Evolutionary conservation across 2,797 vertebrate species (phyloP).

Genomic region (Esox masquinongy): DNA sequence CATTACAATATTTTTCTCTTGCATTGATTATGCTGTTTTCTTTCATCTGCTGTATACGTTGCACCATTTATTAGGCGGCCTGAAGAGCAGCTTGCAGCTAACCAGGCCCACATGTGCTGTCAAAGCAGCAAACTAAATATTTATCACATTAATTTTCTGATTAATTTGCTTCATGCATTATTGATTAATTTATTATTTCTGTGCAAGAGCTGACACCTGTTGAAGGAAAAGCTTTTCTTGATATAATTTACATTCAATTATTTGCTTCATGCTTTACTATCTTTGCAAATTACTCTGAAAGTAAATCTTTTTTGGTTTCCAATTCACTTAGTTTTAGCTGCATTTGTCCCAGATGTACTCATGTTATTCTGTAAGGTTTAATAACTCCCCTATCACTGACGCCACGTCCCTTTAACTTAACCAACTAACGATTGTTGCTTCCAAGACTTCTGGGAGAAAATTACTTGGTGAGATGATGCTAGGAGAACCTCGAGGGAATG

Average conservation of each 20-base stretch:
- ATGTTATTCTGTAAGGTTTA: background rate
- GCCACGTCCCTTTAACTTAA: background rate
- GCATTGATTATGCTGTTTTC: background rate
- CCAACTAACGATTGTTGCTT: background rate
- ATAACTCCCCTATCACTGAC: background rate
- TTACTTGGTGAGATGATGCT: too few species aligned
- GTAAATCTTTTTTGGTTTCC: conserved; percentile 26
- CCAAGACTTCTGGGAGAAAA: too few species aligned
- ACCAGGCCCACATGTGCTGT: background rate
- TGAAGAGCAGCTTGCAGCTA: background rate
- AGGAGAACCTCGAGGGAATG: too few species aligned
- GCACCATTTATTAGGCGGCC: background rate
- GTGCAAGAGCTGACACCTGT: conserved; percentile 4
- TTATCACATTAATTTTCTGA: background rate
- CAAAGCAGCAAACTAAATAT: background rate
- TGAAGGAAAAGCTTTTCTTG: conserved; percentile 24
- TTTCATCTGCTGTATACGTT: background rate
- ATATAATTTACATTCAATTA: background rate
- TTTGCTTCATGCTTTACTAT: background rate
- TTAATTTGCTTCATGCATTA: background rate
- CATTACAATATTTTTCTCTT: background rate
- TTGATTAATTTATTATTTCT: background rate
- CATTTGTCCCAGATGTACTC: background rate
- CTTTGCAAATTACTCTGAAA: conserved; percentile 16
- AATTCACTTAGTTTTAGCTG: background rate